Evolutionary conservation across 2,113 vertebrate genomes (phyloP).

Genomic region (Engystomops pustulosus): DNA sequence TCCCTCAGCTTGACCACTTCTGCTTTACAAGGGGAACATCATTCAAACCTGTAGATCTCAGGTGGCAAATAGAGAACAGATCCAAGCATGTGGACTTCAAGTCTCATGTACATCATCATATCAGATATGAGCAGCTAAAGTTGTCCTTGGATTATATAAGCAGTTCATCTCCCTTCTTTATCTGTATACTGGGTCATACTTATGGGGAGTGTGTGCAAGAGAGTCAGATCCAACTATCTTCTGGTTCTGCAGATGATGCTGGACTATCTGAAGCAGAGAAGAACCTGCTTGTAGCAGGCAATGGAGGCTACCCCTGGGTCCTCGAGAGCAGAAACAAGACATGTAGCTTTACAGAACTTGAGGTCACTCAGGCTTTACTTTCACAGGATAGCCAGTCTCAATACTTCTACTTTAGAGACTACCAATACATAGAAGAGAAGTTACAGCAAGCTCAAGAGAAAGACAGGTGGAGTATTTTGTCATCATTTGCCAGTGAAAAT

Average conservation of each 20-base stretch:
- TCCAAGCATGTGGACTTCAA: neutral
- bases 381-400: conserved; percentile 60
- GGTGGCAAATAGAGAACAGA: neutral
- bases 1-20: conserved; percentile 66
- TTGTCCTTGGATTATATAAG: conserved; percentile 63
- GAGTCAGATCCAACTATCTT: neutral
- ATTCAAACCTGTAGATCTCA: conserved; percentile 66
- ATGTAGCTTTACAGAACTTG: conserved; percentile 62
- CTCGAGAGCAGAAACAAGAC: conserved; percentile 59
- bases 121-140: conserved; percentile 60
- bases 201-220: conserved; percentile 60
- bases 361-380: conserved; percentile 64
- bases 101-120: conserved; percentile 27
- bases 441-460: conserved; percentile 21
- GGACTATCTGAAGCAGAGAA: conserved; percentile 60
- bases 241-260: neutral
- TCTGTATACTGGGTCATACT: conserved; percentile 60
- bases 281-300: conserved; percentile 64
- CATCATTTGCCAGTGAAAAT: rapidly evolving
- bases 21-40: conserved; percentile 54
- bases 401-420: conserved; percentile 67
- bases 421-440: conserved; percentile 11
- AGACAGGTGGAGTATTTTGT: neutral
- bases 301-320: conserved; percentile 64
- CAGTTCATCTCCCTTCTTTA: conserved; percentile 62